Percentiles rank a stretch among this genome's conserved stretches.
These are phyloP conservation scores for Seladonia tumulorum DNA, from an alignment of 2,888 invertebrate species.

Conservation along the genomic window DNA sequence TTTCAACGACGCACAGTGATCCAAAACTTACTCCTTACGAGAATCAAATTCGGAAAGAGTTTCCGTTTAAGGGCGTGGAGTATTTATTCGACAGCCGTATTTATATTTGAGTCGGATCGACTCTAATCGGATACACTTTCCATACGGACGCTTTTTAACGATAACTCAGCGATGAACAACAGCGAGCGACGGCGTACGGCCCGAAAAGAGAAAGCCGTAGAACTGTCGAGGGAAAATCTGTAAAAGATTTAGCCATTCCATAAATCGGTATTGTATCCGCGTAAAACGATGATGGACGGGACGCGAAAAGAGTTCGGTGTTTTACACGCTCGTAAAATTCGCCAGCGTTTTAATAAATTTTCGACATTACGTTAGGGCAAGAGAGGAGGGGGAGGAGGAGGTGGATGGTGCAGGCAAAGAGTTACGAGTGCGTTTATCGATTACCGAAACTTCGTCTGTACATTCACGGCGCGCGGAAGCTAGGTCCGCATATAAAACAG, in stretches of 20 bases:
- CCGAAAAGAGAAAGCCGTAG: neutral
- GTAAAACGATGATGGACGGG: constrained; percentile 38
- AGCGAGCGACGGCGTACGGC: neutral
- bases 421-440: constrained; percentile 62
- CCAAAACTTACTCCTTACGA: neutral
- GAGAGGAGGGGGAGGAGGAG: neutral
- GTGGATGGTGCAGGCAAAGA: constrained; percentile 25
- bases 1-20: neutral
- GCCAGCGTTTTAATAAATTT: constrained; percentile 65
- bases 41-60: neutral
- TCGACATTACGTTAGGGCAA: constrained; percentile 24
- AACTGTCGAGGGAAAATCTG: constrained; percentile 8
- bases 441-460: constrained; percentile 58
- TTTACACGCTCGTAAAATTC: constrained; percentile 52
- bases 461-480: constrained; percentile 28
- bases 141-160: neutral
- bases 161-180: neutral
- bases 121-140: neutral
- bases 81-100: neutral
- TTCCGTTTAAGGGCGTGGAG: neutral
- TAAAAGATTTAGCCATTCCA: constrained; percentile 33
- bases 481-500: constrained; percentile 63
- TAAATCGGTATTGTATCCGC: constrained; percentile 49
- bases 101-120: neutral
- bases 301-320: constrained; percentile 33